These are phyloP conservation scores for Hippocampus barbouri DNA, from an alignment of 2,113 vertebrate species.

Conservation along the genomic window DNA sequence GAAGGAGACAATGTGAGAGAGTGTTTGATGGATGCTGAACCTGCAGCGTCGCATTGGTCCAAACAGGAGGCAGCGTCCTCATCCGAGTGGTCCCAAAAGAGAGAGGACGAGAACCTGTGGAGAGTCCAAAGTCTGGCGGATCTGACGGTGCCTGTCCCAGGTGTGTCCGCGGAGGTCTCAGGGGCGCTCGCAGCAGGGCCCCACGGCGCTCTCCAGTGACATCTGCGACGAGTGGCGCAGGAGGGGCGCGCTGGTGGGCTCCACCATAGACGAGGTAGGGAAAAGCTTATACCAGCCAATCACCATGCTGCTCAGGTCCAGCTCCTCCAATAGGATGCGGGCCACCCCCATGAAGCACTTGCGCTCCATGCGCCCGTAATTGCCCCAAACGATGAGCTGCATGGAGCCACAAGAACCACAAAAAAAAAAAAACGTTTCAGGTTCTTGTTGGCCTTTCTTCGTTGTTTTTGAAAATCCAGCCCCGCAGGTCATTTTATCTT, in stretches of 20 bases:
- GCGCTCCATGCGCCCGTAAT: constrained; percentile 96
- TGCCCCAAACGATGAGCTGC: constrained; percentile 97
- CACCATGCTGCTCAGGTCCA: constrained; percentile 92
- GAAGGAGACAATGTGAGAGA: constrained; percentile 10
- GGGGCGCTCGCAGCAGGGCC: constrained; percentile 91
- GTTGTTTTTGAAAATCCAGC: neutral
- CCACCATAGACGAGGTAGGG: constrained; percentile 97
- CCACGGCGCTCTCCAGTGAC: constrained; percentile 95
- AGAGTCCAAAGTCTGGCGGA: neutral
- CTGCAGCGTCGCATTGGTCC: constrained; percentile 29
- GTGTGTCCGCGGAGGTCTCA: constrained; percentile 65
- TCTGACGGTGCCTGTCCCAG: neutral
- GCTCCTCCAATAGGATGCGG: constrained; percentile 92
- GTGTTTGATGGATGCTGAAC: constrained; percentile 22
- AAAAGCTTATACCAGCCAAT: constrained; percentile 99
- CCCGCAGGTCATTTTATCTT: neutral
- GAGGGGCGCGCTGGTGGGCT: constrained; percentile 88
- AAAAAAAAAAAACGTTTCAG: neutral
- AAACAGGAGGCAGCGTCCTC: constrained; percentile 28
- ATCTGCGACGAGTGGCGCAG: constrained; percentile 95
- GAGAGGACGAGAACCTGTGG: neutral
- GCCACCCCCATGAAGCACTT: constrained; percentile 99
- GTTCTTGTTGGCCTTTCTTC: neutral
- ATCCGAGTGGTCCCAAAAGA: constrained; percentile 34
- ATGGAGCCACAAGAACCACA: neutral